Conservation (phyloP, 2,113 vertebrate genomes). For the Chlamydotis undulata region DNA sequence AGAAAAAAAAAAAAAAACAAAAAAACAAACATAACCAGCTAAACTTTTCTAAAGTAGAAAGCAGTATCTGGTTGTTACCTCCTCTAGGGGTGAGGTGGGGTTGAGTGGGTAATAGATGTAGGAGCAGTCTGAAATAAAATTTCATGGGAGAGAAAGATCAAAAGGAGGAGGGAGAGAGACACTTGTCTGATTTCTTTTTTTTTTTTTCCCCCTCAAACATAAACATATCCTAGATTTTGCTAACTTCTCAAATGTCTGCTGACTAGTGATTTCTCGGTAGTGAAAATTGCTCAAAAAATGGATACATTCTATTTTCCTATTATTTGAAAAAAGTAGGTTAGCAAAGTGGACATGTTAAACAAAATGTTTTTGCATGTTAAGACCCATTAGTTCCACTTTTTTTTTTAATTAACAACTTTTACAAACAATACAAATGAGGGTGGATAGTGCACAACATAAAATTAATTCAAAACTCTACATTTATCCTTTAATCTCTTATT, state of each 20-base stretch:
- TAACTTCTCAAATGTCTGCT: neutral
- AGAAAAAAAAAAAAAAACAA: neutral
- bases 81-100: neutral
- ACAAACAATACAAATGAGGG: neutral
- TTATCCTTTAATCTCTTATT: neutral
- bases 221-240: neutral
- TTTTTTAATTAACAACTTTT: neutral
- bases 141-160: neutral
- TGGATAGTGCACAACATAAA: neutral
- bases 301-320: neutral
- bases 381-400: neutral
- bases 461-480: neutral
- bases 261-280: neutral
- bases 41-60: neutral
- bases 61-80: neutral
- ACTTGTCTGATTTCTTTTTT: too few relatives aligned
- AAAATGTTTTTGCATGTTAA: neutral
- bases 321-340: neutral
- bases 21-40: neutral
- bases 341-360: neutral
- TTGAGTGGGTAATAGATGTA: accelerated
- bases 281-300: neutral
- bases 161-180: neutral
- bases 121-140: neutral
- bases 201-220: neutral